Percentiles rank a stretch among this genome's conserved stretches.
Conservation (phyloP, 1,140 invertebrate species). For the Drosophila oshimai region DNA sequence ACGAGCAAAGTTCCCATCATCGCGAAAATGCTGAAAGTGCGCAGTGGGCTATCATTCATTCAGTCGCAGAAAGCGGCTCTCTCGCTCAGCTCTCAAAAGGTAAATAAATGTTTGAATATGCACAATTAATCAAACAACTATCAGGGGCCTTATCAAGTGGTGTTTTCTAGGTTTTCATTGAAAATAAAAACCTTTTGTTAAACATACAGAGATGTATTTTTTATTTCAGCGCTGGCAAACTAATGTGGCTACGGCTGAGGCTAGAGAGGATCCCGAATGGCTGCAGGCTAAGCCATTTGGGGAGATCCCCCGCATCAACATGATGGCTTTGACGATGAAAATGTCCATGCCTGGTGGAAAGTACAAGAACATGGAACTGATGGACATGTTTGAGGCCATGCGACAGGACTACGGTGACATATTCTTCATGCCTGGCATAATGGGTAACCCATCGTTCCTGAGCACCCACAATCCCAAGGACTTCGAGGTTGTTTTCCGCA, state of each 20-base stretch:
- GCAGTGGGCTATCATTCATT: slow-evolving; percentile 23
- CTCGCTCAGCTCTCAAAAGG: slow-evolving; percentile 1
- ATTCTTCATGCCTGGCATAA: slow-evolving; percentile 41
- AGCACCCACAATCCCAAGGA: slow-evolving; percentile 61
- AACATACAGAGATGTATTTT: not conserved
- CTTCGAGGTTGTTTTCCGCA: slow-evolving; percentile 63
- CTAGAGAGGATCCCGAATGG: slow-evolving; percentile 36
- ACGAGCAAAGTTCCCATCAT: not conserved
- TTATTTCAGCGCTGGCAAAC: slow-evolving; percentile 48
- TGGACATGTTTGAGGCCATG: slow-evolving; percentile 20
- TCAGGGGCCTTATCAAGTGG: not conserved
- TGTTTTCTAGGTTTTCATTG: too few relatives aligned
- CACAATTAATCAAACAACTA: slow-evolving; percentile 1
- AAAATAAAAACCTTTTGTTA: not conserved
- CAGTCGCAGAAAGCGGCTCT: slow-evolving; percentile 18
- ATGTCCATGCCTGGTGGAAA: slow-evolving; percentile 62
- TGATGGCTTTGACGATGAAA: slow-evolving; percentile 25
- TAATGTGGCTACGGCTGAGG: slow-evolving; percentile 22
- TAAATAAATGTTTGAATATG: slow-evolving; percentile 1
- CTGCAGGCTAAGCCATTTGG: slow-evolving; percentile 42
- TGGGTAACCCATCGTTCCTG: slow-evolving; percentile 49
- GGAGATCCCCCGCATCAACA: slow-evolving; percentile 19
- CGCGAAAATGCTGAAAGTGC: slow-evolving; percentile 49
- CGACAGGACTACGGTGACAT: slow-evolving; percentile 52
- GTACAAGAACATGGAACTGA: slow-evolving; percentile 54